phyloP scores from a whole-genome alignment of 2,888 invertebrate species.

The Agelastica alni region DNA sequence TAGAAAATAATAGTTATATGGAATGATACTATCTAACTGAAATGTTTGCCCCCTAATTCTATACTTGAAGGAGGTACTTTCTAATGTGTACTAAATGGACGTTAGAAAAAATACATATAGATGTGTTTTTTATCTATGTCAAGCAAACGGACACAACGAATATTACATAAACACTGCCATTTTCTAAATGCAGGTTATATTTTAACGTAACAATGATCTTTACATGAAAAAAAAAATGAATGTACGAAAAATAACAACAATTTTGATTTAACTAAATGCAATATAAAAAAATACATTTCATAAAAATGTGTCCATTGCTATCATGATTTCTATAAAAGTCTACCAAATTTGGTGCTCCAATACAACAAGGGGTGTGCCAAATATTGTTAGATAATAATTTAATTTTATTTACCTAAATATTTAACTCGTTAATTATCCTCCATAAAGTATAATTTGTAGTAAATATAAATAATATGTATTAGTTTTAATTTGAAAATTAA shows the following conservation, averaged over 20 bases:
- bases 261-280: neutral
- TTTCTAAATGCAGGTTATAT: neutral
- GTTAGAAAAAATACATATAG: constrained; percentile 21
- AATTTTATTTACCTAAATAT: constrained; percentile 47
- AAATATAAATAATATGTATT: constrained; percentile 48
- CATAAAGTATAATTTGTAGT: constrained; percentile 42
- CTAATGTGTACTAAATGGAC: constrained; percentile 29
- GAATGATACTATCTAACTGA: no score
- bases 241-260: neutral
- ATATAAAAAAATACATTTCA: neutral
- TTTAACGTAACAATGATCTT: neutral
- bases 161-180: neutral
- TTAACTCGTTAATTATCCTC: constrained; percentile 47
- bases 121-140: constrained; percentile 26
- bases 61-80: constrained; percentile 21
- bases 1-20: no score
- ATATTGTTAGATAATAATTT: constrained; percentile 39
- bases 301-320: constrained; percentile 28
- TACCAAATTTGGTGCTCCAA: constrained; percentile 43
- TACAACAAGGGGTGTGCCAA: constrained; percentile 43
- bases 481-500: constrained; percentile 37
- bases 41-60: constrained; percentile 20
- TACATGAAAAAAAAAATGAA: neutral
- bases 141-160: constrained; percentile 31
- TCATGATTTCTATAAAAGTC: constrained; percentile 26